Conservation (phyloP, 2,888 invertebrate species). For the Aphidoletes aphidimyza region DNA sequence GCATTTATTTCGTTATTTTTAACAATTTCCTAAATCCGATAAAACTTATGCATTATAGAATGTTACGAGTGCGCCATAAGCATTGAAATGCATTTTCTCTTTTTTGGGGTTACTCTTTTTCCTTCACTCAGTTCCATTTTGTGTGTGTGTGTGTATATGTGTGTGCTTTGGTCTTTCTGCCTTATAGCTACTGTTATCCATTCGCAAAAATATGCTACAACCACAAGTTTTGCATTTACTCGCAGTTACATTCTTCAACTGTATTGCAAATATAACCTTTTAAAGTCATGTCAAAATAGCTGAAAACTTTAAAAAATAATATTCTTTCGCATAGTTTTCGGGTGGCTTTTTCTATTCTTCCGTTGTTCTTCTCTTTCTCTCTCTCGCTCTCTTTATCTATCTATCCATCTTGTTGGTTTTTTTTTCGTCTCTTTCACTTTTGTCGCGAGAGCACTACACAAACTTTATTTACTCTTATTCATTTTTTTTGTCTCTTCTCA, state of each 20-base stretch:
- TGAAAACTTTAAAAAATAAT: constrained; percentile 27
- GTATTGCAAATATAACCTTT: constrained; percentile 48
- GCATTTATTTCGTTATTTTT: constrained; percentile 49
- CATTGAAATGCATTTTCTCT: not conserved
- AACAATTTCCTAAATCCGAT: constrained; percentile 46
- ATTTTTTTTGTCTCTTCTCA: not conserved
- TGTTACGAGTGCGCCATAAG: not conserved
- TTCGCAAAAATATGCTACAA: not conserved
- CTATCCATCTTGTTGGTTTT: not conserved
- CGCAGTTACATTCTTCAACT: constrained; percentile 21
- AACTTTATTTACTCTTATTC: constrained; percentile 28
- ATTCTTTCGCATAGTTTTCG: not conserved
- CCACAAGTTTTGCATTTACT: not conserved
- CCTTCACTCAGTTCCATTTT: not conserved
- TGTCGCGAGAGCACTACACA: not conserved
- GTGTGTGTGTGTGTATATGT: not conserved
- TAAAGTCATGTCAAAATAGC: constrained; percentile 28
- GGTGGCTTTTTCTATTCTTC: not conserved
- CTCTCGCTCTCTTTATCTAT: too few species aligned
- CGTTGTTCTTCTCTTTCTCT: not conserved
- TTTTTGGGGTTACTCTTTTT: not conserved
- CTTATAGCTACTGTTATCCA: not conserved
- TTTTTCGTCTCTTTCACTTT: not conserved
- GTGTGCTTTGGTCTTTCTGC: not conserved
- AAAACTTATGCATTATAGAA: constrained; percentile 34